Evolutionary conservation across 2,888 invertebrate genomes (phyloP), one percentile per base, ranked within the genome.

Genomic region (Pteria penguin): DNA sequence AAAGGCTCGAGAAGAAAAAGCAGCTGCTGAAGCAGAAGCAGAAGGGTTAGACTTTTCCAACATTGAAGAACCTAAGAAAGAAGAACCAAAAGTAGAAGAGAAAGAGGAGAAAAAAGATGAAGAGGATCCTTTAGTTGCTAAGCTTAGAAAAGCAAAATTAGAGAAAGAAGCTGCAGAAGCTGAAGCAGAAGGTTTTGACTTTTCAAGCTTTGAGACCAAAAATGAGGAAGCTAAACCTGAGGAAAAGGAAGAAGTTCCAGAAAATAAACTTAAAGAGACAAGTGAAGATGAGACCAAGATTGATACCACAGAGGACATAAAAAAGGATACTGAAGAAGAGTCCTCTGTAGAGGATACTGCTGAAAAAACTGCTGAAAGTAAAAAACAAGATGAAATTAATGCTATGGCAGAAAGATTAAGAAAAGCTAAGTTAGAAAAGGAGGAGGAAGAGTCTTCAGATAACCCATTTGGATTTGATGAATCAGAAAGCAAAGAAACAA

Each of bases 91-190:
- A 4, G 60, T 29, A 18, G 62, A 62, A 62, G 62, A 62, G 18
- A 22, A 68, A 18, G 52, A 60, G 1, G 36, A 36, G 4, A 18
- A 61, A 11, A 54, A 36, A n/a, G 61, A 63, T 22, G 63, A 69
- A 22, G 18, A 69, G 31, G 66, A 58, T 11, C 14, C 57, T 18
- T 45, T n/a, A 45, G 62, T 58, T 58, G 77, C 75, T 22, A 83
- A 80, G 33, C 57, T 72, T 61, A 75, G 73, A 27, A 76, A 72
- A 52, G 67, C 58, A 66, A 74, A 74, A 2, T 55, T 71, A 36
- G 65, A 70, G n/a, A 58, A 69, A 52, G 58, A 69, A 22, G 58
- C 14, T 27, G 52, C 65, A 27, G 63, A 55, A 32, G n/a, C 33
- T 36, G 54, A 67, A 33, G 31, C 61, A 14, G 61, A 58, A 32